A percentile compares a stretch with the other conserved stretches of the same genome.
Conservation (phyloP, 2,797 vertebrate genomes). For the Pelodytes ibericus region DNA sequence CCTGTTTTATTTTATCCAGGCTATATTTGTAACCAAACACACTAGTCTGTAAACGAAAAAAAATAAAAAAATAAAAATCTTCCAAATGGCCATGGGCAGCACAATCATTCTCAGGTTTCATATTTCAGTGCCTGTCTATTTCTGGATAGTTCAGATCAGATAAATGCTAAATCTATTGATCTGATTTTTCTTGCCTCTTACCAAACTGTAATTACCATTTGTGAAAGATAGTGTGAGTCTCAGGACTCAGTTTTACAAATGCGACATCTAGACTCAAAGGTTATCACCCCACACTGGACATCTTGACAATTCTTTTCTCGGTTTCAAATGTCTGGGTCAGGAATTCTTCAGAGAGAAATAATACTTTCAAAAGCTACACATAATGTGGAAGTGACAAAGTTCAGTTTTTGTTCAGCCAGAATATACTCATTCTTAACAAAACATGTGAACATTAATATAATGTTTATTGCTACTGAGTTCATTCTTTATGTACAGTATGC, state of each 20-base stretch:
- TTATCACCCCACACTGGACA: not conserved
- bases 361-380: not conserved
- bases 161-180: conserved; percentile 9
- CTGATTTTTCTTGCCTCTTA: not conserved
- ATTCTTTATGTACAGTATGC: too few relatives aligned
- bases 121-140: not conserved
- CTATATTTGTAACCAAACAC: too few relatives aligned
- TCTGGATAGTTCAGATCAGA: conserved; percentile 6
- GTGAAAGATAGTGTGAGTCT: not conserved
- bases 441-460: not conserved
- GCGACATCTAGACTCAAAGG: not conserved
- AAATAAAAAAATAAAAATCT: not conserved
- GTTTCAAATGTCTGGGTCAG: not conserved
- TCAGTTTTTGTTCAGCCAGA: not conserved
- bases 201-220: not conserved
- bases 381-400: not conserved
- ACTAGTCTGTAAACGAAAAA: not conserved
- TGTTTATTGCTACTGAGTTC: not conserved
- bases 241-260: not conserved
- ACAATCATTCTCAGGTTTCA: not conserved
- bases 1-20: not conserved
- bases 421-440: not conserved
- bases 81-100: not conserved
- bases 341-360: not conserved
- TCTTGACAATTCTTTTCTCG: not conserved